Base-by-base conservation (phyloP, 1,140 invertebrate genomes). In the Euborellia annulipes region DNA sequence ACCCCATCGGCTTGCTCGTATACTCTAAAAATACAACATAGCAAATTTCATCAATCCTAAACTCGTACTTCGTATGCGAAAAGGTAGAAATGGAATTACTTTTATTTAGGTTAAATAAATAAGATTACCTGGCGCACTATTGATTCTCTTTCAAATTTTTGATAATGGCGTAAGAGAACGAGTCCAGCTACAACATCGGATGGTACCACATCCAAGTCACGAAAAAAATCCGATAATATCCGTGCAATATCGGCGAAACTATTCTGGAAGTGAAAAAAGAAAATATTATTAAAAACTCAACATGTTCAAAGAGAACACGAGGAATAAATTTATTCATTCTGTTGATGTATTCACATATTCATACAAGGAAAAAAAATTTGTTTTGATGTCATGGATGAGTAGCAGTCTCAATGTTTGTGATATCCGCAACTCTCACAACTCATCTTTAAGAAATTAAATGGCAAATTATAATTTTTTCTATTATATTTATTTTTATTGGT, bases 161-260 rank as follows among this genome's bases (percentile, higher is more conserved):
- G 88, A 50, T 84, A 81, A 55, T 83, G 81, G 30, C 86, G 64
- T 13, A 91, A 67, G 13, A 92, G 62, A 0, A 91, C 79, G 17
- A 92, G 62, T 4, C 88, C 88, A 9, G 85, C 87, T 2, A 91
- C 73, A 2, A 92, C 85, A 64, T 92, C 88, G 21, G 85, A 87
- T 1, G 86, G 86, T 2, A 91, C 87, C n/a, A 92, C 85, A 63
- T 92, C 88, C 44, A 92, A 58, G 61, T 92, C 86, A 7, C 85
- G 72, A 56, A 91, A 91, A 61, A 90, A 91, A 56, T 91, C 87
- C 43, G 85, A 88, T 38, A 93, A 63, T 36, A 93, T 60, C 40
- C 82, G 68, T 0, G 88, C 87, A 44, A 92, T 87, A 58, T 92
- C 88, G 3, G 82, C 72, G 55, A 89, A 87, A 1, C 83, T 86